Percentiles rank a stretch among this genome's conserved stretches.
phyloP scores from a whole-genome alignment of 2,113 vertebrate species.

The Andinoacara biseriatus region DNA sequence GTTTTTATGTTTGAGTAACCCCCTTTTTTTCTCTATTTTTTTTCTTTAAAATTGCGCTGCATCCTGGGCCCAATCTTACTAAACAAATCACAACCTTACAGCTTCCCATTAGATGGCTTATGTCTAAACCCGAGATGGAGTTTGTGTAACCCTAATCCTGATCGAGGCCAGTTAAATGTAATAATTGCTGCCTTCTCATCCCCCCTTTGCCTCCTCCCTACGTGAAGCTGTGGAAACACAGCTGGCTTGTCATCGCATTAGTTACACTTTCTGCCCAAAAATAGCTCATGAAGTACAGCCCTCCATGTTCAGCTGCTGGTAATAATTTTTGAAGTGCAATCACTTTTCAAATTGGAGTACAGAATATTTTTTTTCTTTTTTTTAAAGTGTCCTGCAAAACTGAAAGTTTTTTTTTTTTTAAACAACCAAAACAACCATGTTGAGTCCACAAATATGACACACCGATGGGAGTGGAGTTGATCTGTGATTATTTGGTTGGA shows the following conservation, averaged over 20 bases:
- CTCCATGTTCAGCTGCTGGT: slow-evolving; percentile 44
- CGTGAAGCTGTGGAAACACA: slow-evolving; percentile 69
- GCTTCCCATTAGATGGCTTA: slow-evolving; percentile 16
- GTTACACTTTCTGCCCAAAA: slow-evolving; percentile 49
- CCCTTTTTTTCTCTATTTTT: background rate
- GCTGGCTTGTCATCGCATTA: slow-evolving; percentile 65
- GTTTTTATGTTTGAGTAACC: background rate
- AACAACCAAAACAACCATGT: slow-evolving; percentile 37
- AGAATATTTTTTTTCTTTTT: background rate
- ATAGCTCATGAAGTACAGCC: slow-evolving; percentile 40
- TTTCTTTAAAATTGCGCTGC: background rate
- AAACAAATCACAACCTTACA: slow-evolving; percentile 10
- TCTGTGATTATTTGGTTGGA: background rate
- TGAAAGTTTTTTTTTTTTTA: background rate
- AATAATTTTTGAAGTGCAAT: slow-evolving; percentile 39
- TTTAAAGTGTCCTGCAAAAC: background rate
- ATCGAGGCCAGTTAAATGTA: slow-evolving; percentile 38
- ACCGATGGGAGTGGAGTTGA: background rate
- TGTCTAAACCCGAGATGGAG: slow-evolving; percentile 10
- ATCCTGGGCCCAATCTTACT: background rate
- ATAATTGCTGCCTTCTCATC: slow-evolving; percentile 44
- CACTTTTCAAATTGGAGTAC: slow-evolving; percentile 17
- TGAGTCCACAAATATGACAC: slow-evolving; percentile 28
- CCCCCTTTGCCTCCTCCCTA: slow-evolving; percentile 34
- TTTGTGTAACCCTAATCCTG: slow-evolving; percentile 43